Base-by-base conservation (phyloP, 2,113 vertebrate genomes). In the Percina caprodes region DNA sequence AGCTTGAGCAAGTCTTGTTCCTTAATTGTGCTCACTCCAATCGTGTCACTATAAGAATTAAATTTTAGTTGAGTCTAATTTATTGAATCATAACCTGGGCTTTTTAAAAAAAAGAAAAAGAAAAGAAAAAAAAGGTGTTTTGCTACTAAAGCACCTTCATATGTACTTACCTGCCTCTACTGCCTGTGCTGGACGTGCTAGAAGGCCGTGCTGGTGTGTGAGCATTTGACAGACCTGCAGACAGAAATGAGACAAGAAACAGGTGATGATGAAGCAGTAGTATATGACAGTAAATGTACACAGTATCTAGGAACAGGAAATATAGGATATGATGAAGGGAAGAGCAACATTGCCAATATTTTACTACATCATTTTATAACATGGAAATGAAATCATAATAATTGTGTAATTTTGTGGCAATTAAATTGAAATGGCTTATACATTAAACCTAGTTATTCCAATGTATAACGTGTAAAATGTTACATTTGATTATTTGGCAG, bases 151-250 rank as follows among this genome's bases (percentile, higher is more conserved):
- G 49, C 24, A 56, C 18, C 0, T 45, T 66, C 3, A 7, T 16
- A 16, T 49, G 87, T 91, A 91, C 89, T 84, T 78, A 99, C 98
- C 98, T 99, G 91, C 98, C 98, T 91, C 98, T 96, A 92, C 98
- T 99, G 66, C 98, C 98, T 77, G 98, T 99, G 94, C 98, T 99
- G 81, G 98, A 99, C 1, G 96, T 97, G 89, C 98, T 99, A 24
- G 98, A 98, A 5, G 98, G 98, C 84, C 98, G 96, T 83, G 97
- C 97, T 71, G 98, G 97, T 58, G 97, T 99, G 92, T 98, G 97
- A 59, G 97, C 96, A 90, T 97, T 99, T 12, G 97, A 96, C 75
- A 98, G 94, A 91, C 98, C 98, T 99, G 92, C n/a, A 73, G 23
- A 82, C 16, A 86, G 23, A 76, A 45, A 79, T 48, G 30, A 65